phyloP scores from a whole-genome alignment of 2,888 invertebrate species.

The Coelinius sp. region DNA sequence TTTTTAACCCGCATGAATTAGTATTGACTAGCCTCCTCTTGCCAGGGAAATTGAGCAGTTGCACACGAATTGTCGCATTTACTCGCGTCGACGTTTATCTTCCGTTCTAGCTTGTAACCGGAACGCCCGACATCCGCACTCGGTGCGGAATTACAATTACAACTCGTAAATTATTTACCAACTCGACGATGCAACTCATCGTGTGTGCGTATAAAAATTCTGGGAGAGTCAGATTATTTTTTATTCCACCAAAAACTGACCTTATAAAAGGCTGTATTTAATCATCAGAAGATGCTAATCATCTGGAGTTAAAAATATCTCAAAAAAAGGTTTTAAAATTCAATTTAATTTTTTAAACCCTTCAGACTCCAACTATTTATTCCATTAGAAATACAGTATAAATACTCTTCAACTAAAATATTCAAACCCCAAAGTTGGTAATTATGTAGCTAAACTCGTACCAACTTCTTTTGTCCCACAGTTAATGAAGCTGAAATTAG shows the following conservation, averaged over 20 bases:
- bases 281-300: background rate
- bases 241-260: slow-evolving; percentile 1
- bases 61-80: slow-evolving; percentile 47
- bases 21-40: slow-evolving; percentile 16
- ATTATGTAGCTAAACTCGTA: background rate
- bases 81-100: slow-evolving; percentile 44
- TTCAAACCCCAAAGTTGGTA: background rate
- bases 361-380: too few species aligned
- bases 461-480: background rate
- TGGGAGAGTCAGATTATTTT: slow-evolving; percentile 1
- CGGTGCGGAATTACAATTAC: slow-evolving; percentile 61
- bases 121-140: slow-evolving; percentile 42
- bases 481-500: slow-evolving; percentile 24
- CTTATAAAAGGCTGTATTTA: background rate
- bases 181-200: slow-evolving; percentile 42
- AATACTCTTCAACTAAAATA: background rate
- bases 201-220: background rate
- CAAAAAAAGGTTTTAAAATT: too few species aligned
- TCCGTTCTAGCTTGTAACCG: slow-evolving; percentile 36
- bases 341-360: too few species aligned
- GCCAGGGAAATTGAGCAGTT: slow-evolving; percentile 46
- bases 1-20: slow-evolving; percentile 25
- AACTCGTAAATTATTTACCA: slow-evolving; percentile 63
- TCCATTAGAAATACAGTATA: background rate
- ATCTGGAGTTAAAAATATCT: too few species aligned